These are phyloP conservation scores for Ennomos quercinarius DNA, from an alignment of 2,888 invertebrate species.

Conservation along the genomic window DNA sequence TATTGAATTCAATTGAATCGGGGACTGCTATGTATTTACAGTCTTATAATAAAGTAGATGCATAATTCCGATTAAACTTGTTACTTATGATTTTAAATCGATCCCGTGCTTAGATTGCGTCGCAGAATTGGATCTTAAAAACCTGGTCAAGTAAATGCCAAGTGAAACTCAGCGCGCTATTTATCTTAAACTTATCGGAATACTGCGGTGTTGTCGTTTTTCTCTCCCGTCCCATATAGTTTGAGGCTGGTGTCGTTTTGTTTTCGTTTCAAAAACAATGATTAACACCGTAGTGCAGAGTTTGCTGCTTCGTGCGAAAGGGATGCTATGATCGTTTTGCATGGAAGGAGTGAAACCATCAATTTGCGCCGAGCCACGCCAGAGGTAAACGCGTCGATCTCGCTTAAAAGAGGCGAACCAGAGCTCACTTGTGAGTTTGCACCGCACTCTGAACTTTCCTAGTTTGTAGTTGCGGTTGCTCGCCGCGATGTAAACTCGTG, in stretches of 20 bases:
- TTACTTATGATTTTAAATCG: conserved; percentile 64
- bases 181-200: conserved; percentile 82
- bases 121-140: conserved; percentile 62
- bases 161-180: conserved; percentile 77
- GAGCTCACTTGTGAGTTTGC: conserved; percentile 57
- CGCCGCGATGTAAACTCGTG: conserved; percentile 58
- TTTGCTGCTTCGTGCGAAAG: conserved; percentile 72
- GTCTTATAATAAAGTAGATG: conserved; percentile 34
- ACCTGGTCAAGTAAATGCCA: conserved; percentile 59
- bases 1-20: conserved; percentile 8
- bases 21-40: conserved; percentile 18
- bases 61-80: conserved; percentile 52
- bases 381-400: conserved; percentile 70
- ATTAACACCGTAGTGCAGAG: conserved; percentile 72
- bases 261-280: conserved; percentile 76
- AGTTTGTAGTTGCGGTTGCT: conserved; percentile 49
- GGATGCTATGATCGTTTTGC: conserved; percentile 79
- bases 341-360: conserved; percentile 79
- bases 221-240: conserved; percentile 72
- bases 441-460: conserved; percentile 54
- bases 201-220: conserved; percentile 73
- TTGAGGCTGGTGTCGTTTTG: conserved; percentile 70
- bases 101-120: conserved; percentile 62
- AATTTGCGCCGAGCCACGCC: conserved; percentile 71
- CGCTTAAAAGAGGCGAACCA: conserved; percentile 61